phyloP scores from a whole-genome alignment of 1,140 invertebrate species.

The Drosophila equinoxialis region DNA sequence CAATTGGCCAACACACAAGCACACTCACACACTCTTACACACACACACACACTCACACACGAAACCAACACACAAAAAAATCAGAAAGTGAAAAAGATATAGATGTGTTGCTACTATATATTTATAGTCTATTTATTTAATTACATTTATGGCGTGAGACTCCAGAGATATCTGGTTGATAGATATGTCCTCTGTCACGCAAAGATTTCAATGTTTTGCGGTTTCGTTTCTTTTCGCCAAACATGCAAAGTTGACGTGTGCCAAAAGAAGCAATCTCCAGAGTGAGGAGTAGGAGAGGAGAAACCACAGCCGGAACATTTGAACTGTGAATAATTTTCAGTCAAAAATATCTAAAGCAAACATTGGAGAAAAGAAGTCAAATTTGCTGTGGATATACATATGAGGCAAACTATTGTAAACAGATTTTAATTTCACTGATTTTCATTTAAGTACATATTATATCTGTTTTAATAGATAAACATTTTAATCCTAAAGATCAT shows the following conservation, averaged over 20 bases:
- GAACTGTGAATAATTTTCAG: background rate
- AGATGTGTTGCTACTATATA: slow-evolving; percentile 16
- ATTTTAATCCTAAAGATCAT: too few species aligned
- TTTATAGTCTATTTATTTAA: slow-evolving; percentile 57
- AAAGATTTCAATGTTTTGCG: slow-evolving; percentile 9
- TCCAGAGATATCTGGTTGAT: slow-evolving; percentile 3
- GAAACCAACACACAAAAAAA: background rate
- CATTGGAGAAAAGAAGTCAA: too few species aligned
- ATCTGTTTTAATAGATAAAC: too few species aligned
- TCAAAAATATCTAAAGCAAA: background rate
- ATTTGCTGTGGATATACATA: too few species aligned
- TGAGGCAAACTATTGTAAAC: too few species aligned
- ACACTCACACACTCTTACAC: slow-evolving; percentile 16
- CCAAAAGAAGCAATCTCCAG: background rate
- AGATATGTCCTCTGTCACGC: slow-evolving; percentile 13
- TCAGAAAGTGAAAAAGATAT: slow-evolving; percentile 13
- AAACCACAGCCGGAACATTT: background rate
- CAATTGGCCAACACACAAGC: slow-evolving; percentile 44
- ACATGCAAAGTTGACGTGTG: slow-evolving; percentile 13
- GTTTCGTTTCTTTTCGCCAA: slow-evolving; percentile 2
- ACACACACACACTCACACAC: background rate
- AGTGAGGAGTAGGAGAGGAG: background rate
- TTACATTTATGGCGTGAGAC: slow-evolving; percentile 40
- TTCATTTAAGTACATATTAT: too few species aligned
- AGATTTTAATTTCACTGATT: too few species aligned